These are phyloP conservation scores for Synergus itoensis DNA, from an alignment of 2,888 invertebrate species.

Conservation along the genomic window DNA sequence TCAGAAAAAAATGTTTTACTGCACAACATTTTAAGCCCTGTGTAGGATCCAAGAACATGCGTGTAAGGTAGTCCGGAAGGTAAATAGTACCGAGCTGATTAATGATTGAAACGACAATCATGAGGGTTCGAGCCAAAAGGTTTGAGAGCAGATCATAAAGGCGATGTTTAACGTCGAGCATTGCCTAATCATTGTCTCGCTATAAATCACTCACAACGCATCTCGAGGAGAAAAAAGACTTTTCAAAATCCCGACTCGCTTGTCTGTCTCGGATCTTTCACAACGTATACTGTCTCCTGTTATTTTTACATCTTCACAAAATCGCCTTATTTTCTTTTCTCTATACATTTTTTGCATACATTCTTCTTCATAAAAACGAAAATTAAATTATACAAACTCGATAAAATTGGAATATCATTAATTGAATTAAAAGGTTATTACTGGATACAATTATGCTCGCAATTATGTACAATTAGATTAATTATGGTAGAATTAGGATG, in stretches of 20 bases:
- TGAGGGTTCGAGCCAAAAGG: slow-evolving; percentile 50
- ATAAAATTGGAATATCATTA: no score
- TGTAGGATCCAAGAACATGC: slow-evolving; percentile 44
- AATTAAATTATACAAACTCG: no score
- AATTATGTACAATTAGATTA: no score
- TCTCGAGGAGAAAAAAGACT: slow-evolving; percentile 50
- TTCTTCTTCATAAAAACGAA: no score
- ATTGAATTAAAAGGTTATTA: no score
- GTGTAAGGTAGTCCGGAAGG: slow-evolving; percentile 54
- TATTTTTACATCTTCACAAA: not conserved
- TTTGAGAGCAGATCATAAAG: slow-evolving; percentile 69
- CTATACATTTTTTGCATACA: no score
- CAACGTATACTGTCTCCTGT: not conserved
- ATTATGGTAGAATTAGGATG: no score
- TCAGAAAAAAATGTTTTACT: no score
- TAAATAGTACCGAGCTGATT: slow-evolving; percentile 55
- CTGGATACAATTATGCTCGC: no score
- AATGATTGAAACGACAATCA: slow-evolving; percentile 57
- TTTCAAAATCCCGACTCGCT: slow-evolving; percentile 52
- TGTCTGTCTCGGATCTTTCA: slow-evolving; percentile 25
- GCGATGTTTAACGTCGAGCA: slow-evolving; percentile 73
- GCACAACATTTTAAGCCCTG: no score
- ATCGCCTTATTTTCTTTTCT: no score
- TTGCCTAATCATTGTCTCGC: slow-evolving; percentile 75
- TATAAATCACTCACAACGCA: slow-evolving; percentile 73